A percentile compares a stretch with the other conserved stretches of the same genome.
Conservation (phyloP, 2,888 invertebrate species). For the Willowsia nigromaculata region DNA sequence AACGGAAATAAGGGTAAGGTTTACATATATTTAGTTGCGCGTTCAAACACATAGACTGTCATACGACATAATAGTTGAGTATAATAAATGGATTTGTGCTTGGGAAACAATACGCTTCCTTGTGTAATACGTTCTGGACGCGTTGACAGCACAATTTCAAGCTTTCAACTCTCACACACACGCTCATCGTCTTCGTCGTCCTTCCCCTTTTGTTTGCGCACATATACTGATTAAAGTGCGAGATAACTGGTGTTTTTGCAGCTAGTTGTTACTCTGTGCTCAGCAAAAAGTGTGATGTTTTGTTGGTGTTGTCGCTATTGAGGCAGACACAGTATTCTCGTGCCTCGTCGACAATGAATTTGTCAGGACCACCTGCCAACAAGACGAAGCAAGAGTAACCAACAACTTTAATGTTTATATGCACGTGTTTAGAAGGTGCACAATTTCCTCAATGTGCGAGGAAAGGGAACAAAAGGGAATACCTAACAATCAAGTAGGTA, state of each 20-base stretch:
- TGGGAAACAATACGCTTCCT: constrained; percentile 25
- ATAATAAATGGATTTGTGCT: constrained; percentile 40
- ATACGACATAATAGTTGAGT: constrained; percentile 41
- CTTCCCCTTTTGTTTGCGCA: not conserved
- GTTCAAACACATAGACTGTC: constrained; percentile 37
- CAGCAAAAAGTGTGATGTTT: constrained; percentile 1
- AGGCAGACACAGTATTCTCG: not conserved
- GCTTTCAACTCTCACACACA: constrained; percentile 11
- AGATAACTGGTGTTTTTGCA: not conserved
- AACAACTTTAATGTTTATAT: not conserved
- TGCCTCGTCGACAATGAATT: not conserved
- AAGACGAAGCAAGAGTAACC: not conserved
- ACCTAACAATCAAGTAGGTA: constrained; percentile 8
- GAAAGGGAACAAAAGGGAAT: not conserved
- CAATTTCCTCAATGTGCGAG: not conserved
- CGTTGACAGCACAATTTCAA: constrained; percentile 54
- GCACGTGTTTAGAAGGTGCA: not conserved
- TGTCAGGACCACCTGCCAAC: constrained; percentile 32
- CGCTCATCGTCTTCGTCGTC: not conserved
- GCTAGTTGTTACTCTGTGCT: not conserved
- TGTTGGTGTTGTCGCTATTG: not conserved
- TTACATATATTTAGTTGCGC: not conserved
- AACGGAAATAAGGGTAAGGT: not conserved
- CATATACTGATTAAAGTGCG: constrained; percentile 15
- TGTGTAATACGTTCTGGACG: constrained; percentile 28